These are phyloP conservation scores for Corythornis vintsioides DNA, from an alignment of 2,113 vertebrate genomes.

Conservation along the genomic window DNA sequence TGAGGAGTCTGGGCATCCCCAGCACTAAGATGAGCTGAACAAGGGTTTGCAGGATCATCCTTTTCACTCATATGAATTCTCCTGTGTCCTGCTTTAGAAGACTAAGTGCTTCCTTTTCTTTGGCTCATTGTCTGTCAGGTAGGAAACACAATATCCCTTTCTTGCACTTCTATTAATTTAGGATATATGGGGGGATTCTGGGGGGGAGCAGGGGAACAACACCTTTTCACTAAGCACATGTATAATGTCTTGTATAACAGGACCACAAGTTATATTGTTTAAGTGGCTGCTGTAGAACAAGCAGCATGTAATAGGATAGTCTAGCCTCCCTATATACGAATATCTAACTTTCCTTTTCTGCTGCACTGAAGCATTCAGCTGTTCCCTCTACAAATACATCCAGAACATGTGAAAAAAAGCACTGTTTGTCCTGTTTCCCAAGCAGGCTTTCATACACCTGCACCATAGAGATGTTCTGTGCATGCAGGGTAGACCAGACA, in stretches of 20 bases:
- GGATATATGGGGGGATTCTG: background rate
- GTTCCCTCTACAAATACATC: background rate
- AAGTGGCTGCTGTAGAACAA: background rate
- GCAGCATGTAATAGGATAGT: background rate
- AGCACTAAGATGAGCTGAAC: background rate
- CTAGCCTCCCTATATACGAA: background rate
- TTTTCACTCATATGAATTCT: background rate
- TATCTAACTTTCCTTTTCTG: background rate
- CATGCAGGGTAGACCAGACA: background rate
- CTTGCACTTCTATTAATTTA: background rate
- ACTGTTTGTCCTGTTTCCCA: background rate
- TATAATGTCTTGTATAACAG: background rate
- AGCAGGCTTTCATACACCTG: background rate
- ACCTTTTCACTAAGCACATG: background rate
- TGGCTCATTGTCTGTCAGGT: background rate
- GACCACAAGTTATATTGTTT: background rate
- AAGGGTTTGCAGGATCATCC: background rate
- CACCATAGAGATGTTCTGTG: background rate
- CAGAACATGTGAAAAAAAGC: background rate
- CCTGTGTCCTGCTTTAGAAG: background rate
- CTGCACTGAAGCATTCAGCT: background rate
- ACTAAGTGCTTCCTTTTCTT: background rate
- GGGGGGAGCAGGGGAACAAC: background rate
- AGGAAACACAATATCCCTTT: background rate
- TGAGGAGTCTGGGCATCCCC: background rate